These are phyloP conservation scores for Crepidodera aurea DNA, from an alignment of 2,888 invertebrate genomes.

Conservation along the genomic window DNA sequence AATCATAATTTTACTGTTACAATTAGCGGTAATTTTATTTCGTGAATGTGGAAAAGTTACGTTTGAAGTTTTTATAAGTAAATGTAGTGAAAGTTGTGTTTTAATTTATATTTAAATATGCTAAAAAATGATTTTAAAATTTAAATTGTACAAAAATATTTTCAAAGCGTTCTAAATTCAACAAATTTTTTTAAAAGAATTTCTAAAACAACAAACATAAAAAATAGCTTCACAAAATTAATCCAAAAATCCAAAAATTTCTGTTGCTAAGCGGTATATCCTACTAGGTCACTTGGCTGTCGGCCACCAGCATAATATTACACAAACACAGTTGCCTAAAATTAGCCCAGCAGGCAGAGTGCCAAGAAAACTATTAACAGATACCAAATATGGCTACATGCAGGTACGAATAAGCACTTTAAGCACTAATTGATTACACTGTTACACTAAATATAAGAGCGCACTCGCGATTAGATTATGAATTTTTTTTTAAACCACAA, in stretches of 20 bases:
- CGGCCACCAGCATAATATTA: conserved; percentile 52
- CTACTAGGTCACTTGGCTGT: conserved; percentile 58
- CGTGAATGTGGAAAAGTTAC: no score
- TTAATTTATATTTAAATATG: no score
- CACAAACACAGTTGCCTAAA: conserved; percentile 58
- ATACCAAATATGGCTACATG: conserved; percentile 52
- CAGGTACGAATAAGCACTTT: conserved; percentile 28
- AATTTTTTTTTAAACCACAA: not conserved
- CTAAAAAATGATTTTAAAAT: no score
- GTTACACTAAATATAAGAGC: conserved; percentile 3
- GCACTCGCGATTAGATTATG: conserved; percentile 40
- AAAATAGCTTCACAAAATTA: conserved; percentile 8
- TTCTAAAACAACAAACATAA: not conserved
- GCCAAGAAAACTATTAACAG: conserved; percentile 48
- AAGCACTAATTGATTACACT: conserved; percentile 20
- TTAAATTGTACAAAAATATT: no score
- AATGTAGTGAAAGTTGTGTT: no score
- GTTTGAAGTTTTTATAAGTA: no score
- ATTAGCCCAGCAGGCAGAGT: conserved; percentile 58
- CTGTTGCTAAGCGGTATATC: conserved; percentile 38
- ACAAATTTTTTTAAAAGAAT: not conserved
- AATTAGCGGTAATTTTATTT: no score
- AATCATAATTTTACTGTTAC: no score
- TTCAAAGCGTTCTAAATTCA: no score
- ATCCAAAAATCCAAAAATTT: conserved; percentile 24